phyloP scores from a whole-genome alignment of 1,140 invertebrate genomes.

The Drosophila tani region DNA sequence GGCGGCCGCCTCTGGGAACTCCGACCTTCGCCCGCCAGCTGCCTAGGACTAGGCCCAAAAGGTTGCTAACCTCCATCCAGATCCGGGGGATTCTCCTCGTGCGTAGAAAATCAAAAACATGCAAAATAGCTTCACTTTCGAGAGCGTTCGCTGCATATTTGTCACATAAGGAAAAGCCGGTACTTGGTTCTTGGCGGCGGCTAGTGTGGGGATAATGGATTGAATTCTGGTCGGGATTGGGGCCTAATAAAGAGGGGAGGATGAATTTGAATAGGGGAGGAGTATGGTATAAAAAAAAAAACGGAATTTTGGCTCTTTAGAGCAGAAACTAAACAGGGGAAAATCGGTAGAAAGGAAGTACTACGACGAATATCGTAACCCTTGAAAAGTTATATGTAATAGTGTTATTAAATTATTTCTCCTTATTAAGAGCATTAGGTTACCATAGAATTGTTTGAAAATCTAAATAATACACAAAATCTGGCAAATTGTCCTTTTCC shows the following conservation, averaged over 20 bases:
- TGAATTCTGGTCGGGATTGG: slow-evolving; percentile 45
- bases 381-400: neutral
- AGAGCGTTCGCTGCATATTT: slow-evolving; percentile 52
- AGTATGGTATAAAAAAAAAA: neutral
- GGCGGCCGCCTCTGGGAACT: slow-evolving; percentile 48
- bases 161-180: slow-evolving; percentile 42
- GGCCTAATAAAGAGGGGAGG: neutral
- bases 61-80: neutral
- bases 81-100: neutral
- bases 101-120: slow-evolving; percentile 69
- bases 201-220: slow-evolving; percentile 55
- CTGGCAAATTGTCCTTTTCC: neutral
- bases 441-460: neutral
- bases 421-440: neutral
- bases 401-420: neutral
- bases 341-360: neutral
- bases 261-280: neutral
- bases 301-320: neutral
- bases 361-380: too few relatives aligned
- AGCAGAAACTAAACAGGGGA: neutral
- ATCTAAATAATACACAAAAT: neutral
- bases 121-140: slow-evolving; percentile 67
- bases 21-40: slow-evolving; percentile 25
- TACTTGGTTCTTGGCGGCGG: neutral
- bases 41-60: slow-evolving; percentile 25